phyloP scores from a whole-genome alignment of 2,113 vertebrate species.

The Mustela nigripes region DNA sequence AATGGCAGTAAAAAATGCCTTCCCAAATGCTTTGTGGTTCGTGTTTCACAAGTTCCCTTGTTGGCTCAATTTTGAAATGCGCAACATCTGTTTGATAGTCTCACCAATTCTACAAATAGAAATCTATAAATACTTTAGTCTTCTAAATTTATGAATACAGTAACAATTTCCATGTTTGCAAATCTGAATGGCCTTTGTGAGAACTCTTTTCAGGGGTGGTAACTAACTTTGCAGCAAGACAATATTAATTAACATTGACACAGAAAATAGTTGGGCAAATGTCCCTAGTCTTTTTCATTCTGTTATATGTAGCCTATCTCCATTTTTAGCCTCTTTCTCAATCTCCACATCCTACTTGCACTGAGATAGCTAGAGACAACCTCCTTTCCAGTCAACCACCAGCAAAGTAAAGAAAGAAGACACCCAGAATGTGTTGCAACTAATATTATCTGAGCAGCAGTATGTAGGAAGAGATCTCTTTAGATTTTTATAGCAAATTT shows the following conservation, averaged over 20 bases:
- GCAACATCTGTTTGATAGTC: conserved; percentile 84
- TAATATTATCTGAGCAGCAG: not conserved
- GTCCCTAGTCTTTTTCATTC: not conserved
- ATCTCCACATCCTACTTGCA: not conserved
- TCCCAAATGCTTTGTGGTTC: conserved; percentile 83
- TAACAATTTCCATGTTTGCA: conserved; percentile 75
- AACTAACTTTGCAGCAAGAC: conserved; percentile 50
- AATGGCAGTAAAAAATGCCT: conserved; percentile 79
- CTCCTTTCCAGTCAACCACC: not conserved
- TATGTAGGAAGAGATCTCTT: not conserved
- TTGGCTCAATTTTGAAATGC: conserved; percentile 84
- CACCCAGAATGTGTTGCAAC: too few relatives aligned
- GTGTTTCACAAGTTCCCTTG: conserved; percentile 84
- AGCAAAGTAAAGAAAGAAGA: not conserved
- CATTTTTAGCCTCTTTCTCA: not conserved
- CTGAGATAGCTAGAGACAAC: not conserved
- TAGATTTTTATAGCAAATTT: conserved; percentile 80
- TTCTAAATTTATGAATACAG: conserved; percentile 76
- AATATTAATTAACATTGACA: conserved; percentile 45
- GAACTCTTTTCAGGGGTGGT: conserved; percentile 44
- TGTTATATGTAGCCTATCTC: not conserved
- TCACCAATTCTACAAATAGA: conserved; percentile 80
- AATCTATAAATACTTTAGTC: conserved; percentile 76
- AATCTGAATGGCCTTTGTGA: conserved; percentile 39
- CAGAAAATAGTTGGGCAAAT: not conserved